phyloP scores from a whole-genome alignment of 1,140 invertebrate genomes.

The Polypedilum pembai region DNA sequence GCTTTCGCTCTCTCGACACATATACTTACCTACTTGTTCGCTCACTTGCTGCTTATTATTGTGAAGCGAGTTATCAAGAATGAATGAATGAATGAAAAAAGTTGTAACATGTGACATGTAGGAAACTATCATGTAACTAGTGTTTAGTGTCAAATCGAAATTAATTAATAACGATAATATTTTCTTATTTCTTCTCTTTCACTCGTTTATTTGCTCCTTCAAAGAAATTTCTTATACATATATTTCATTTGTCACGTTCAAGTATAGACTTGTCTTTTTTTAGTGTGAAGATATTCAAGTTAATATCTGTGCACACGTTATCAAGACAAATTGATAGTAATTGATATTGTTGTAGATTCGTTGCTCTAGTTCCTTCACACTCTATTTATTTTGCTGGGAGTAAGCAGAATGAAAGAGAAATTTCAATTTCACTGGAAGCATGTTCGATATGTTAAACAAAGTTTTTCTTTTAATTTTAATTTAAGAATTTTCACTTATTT shows the following conservation, averaged over 20 bases:
- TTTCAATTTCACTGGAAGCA: no score
- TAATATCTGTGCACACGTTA: not conserved
- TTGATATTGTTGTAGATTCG: not conserved
- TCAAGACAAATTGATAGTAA: conserved; percentile 21
- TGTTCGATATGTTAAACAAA: no score
- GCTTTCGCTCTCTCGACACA: not conserved
- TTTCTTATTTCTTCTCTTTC: not conserved
- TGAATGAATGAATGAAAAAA: not conserved
- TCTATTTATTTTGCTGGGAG: not conserved
- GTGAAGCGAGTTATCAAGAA: not conserved
- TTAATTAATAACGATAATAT: conserved; percentile 25
- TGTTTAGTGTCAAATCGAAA: conserved; percentile 25
- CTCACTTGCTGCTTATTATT: not conserved
- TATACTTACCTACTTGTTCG: not conserved
- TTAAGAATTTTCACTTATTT: no score
- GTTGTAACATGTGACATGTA: not conserved
- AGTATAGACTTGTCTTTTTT: not conserved
- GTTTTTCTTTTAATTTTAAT: no score
- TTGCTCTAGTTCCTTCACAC: not conserved
- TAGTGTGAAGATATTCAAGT: no score
- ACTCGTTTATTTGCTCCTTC: not conserved
- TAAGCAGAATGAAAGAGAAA: no score
- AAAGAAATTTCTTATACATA: not conserved
- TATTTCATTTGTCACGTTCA: not conserved
- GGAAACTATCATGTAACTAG: conserved; percentile 15